Conservation (phyloP, 2,888 invertebrate species). For the Lithophane ornitopus region DNA sequence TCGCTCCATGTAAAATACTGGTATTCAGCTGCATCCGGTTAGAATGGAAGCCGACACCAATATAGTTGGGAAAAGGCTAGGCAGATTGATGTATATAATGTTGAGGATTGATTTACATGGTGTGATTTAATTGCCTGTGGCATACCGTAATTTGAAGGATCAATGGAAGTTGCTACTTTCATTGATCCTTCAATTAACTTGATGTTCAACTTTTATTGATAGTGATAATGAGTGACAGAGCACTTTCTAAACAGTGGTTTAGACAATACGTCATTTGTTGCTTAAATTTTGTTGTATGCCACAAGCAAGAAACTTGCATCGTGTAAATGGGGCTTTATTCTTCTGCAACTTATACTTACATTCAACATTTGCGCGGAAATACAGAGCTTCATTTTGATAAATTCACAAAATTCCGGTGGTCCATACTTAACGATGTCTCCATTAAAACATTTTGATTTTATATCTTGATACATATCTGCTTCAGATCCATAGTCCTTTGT, state of each 20-base stretch:
- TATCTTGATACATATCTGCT: constrained; percentile 5
- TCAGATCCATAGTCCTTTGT: constrained; percentile 37
- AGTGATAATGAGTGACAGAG: too few species aligned
- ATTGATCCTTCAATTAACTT: too few species aligned
- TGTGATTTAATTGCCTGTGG: background rate
- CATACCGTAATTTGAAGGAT: background rate
- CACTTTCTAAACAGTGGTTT: background rate
- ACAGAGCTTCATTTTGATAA: constrained; percentile 33
- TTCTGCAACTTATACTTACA: constrained; percentile 28
- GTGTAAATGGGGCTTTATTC: background rate
- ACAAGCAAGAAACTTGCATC: background rate
- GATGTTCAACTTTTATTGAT: too few species aligned
- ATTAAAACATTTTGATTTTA: constrained; percentile 32
- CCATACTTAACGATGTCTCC: constrained; percentile 38
- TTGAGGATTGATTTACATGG: background rate
- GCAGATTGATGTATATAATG: too few species aligned
- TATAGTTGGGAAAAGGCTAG: too few species aligned
- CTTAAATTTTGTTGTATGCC: background rate
- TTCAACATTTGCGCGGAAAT: constrained; percentile 11
- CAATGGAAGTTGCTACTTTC: background rate
- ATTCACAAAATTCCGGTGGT: constrained; percentile 36
- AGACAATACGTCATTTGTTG: background rate
- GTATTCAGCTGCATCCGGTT: too few species aligned
- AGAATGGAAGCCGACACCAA: too few species aligned
- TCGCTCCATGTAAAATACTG: too few species aligned